Percentiles rank a stretch among this genome's conserved stretches.
Evolutionary conservation across 2,888 invertebrate species (phyloP).

Genomic region (Calameuta filiformis): DNA sequence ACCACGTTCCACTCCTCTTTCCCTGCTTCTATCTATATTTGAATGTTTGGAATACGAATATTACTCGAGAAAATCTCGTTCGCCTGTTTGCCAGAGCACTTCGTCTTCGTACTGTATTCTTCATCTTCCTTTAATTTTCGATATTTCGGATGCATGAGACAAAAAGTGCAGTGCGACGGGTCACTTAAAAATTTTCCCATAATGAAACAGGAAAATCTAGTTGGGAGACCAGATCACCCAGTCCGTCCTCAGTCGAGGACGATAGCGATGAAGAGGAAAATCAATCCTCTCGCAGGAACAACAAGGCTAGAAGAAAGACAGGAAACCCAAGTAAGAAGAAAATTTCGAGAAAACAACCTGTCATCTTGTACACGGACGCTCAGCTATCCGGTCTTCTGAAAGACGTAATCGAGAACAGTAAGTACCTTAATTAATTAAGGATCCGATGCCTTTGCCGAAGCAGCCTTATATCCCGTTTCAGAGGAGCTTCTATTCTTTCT

Average conservation of each 20-base stretch:
- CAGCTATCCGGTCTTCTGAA: slow-evolving; percentile 58
- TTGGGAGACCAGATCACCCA: slow-evolving; percentile 54
- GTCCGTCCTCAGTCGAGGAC: slow-evolving; percentile 39
- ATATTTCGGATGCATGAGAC: not conserved
- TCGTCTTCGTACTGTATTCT: not conserved
- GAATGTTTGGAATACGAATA: not conserved
- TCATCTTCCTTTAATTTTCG: not conserved
- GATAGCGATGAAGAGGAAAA: slow-evolving; percentile 44
- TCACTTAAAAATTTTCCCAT: not conserved
- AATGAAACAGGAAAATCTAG: slow-evolving; percentile 46
- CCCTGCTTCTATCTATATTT: not conserved
- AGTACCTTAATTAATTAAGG: slow-evolving; percentile 6
- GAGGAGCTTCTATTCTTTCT: not conserved
- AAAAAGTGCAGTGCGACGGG: too few relatives aligned
- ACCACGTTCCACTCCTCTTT: not conserved
- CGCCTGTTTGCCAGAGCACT: not conserved
- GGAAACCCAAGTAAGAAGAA: slow-evolving; percentile 22
- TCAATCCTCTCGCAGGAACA: slow-evolving; percentile 30
- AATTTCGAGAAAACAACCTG: slow-evolving; percentile 34
- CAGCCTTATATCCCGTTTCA: not conserved
- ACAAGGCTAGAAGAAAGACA: slow-evolving; percentile 11
- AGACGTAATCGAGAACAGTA: slow-evolving; percentile 52
- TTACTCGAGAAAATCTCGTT: not conserved
- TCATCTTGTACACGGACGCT: slow-evolving; percentile 52
- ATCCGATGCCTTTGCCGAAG: not conserved